These are phyloP conservation scores for Netelia melanura DNA, from an alignment of 2,888 invertebrate genomes.

Conservation along the genomic window DNA sequence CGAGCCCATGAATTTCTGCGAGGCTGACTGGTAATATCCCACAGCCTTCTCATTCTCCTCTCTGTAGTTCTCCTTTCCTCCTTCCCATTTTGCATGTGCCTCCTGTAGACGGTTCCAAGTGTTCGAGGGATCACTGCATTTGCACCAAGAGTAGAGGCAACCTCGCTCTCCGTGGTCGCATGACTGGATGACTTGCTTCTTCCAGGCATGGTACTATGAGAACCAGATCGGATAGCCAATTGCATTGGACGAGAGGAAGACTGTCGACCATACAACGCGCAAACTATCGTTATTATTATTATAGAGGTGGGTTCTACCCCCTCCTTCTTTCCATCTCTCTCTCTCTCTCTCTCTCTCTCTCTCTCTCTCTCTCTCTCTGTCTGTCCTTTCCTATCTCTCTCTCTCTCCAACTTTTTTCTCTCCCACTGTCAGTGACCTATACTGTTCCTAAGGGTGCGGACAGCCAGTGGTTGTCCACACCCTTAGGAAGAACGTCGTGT, in stretches of 20 bases:
- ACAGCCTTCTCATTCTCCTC: constrained; percentile 23
- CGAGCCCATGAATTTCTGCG: constrained; percentile 61
- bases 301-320: background rate
- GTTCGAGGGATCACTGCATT: constrained; percentile 73
- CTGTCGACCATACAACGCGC: constrained; percentile 18
- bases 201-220: constrained; percentile 66
- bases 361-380: background rate
- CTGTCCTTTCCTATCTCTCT: too few species aligned
- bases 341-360: background rate
- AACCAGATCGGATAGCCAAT: constrained; percentile 36
- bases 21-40: constrained; percentile 62
- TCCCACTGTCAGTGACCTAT: background rate
- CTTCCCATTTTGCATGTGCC: background rate
- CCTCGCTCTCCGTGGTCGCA: background rate
- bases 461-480: background rate
- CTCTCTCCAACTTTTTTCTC: background rate
- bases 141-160: constrained; percentile 69
- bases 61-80: background rate
- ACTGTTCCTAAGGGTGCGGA: background rate
- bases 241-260: constrained; percentile 22
- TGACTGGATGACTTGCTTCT: constrained; percentile 59
- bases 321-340: background rate
- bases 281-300: constrained; percentile 6
- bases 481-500: constrained; percentile 21
- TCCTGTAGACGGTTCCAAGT: constrained; percentile 2